Base-by-base conservation (phyloP, 2,888 invertebrate genomes). In the Sarcophaga caerulescens region DNA sequence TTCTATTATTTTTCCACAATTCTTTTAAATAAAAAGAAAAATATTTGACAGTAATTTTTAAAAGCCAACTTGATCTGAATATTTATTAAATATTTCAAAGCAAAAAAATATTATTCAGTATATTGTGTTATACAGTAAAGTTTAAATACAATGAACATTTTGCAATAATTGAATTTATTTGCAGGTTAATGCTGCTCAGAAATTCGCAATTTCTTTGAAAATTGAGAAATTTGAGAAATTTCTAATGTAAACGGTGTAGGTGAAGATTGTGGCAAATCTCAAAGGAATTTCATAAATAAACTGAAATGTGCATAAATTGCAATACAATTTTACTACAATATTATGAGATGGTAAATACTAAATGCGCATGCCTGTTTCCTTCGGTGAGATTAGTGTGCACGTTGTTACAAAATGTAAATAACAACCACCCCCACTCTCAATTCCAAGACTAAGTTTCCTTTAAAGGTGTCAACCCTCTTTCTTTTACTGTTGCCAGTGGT, bases 371-470 rank as follows among this genome's bases (percentile, higher is more conserved):
- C 4, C 44, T 57, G 11, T 57, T 52, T 59, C 19, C 47, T 59
- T 76, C 4, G 57, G 59, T 21, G 59, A 23, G 23, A 52, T 71
- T 62, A n/a, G 23, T 52, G 47, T 52, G 80, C 83, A 85, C 80
- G 83, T 85, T 85, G 76, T 80, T 78, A 73, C 76, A 68, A 77
- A 80, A 77, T 73, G 63, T 77, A 80, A 83, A 83, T 80, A 85
- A 73, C 85, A 83, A 85, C 83, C 85, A 85, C 85, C 80, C 79
- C 80, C 79, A 73, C 73, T 77, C 57, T 45, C 52, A 52, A 52
- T 52, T 52, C 17, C 5, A 52, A 35, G 35, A 35, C 35, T 35
- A 14, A 52, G 14, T 14, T 14, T 52, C 17, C 17, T 52, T 52
- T 1, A 14, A 52, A 12, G 14, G 5, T 17, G 52, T 52, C 52